Evolutionary conservation across 2,797 vertebrate species (phyloP).

Genomic region (Myotis findleyi): DNA sequence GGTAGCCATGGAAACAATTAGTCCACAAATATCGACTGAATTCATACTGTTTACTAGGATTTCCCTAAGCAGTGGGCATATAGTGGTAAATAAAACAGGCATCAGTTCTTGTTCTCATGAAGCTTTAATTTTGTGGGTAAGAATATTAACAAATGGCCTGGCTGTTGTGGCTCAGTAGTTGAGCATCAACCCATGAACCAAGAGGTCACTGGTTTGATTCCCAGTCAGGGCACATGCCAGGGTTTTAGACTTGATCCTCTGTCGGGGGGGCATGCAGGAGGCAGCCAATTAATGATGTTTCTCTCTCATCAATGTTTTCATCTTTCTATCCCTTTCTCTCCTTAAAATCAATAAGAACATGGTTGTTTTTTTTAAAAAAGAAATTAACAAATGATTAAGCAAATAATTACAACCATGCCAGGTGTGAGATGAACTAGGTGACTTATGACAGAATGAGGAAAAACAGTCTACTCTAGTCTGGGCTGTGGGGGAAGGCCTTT

Average conservation of each 20-base stretch:
- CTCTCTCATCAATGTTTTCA: no score
- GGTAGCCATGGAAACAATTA: background rate
- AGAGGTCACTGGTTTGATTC: background rate
- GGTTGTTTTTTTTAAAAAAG: no score
- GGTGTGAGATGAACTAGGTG: background rate
- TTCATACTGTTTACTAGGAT: background rate
- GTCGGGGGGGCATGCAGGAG: no score
- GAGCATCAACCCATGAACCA: no score
- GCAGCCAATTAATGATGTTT: no score
- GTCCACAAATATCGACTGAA: background rate
- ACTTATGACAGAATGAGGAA: background rate
- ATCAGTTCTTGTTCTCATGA: background rate
- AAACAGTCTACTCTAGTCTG: background rate
- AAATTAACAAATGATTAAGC: background rate
- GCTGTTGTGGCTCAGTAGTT: background rate
- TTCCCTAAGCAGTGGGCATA: background rate
- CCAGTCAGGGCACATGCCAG: no score
- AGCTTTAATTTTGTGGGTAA: background rate
- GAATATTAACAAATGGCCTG: background rate
- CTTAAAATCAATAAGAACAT: no score
- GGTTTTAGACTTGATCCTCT: no score
- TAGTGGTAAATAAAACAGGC: background rate
- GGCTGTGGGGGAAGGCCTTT: background rate
- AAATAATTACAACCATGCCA: conserved; percentile 1
- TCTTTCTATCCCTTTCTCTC: no score